A percentile compares a stretch with the other conserved stretches of the same genome.
These are phyloP conservation scores for Tyrophagus putrescentiae DNA, from an alignment of 1,140 invertebrate species.

Conservation along the genomic window DNA sequence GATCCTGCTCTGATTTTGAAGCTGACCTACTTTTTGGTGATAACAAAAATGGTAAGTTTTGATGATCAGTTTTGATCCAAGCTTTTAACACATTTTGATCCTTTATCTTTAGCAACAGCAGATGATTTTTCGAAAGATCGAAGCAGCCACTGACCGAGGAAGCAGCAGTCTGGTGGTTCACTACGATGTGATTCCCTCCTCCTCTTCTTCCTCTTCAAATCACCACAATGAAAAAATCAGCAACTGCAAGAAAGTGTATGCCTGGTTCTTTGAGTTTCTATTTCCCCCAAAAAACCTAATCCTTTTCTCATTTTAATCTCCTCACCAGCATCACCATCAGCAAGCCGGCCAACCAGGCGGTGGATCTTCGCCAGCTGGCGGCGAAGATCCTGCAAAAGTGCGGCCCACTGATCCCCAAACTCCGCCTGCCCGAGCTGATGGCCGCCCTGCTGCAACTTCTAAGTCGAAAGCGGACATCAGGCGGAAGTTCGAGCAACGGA, in stretches of 20 bases:
- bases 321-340: neutral
- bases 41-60: too few species aligned
- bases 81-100: too few species aligned
- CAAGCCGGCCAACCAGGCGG: neutral
- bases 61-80: too few species aligned
- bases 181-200: neutral
- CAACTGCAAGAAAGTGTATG: conserved; percentile 13
- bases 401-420: neutral
- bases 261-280: too few species aligned
- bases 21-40: too few species aligned
- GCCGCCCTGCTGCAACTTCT: neutral
- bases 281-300: too few species aligned
- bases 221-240: neutral
- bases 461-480: neutral
- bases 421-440: neutral
- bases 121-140: conserved; percentile 1
- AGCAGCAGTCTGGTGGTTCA: conserved; percentile 7
- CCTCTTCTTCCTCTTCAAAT: neutral
- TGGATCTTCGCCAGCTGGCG: neutral
- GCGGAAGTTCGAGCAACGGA: too few species aligned
- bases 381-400: neutral
- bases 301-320: neutral
- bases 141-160: neutral
- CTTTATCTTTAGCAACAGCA: neutral
- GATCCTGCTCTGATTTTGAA: too few species aligned